Percentiles rank a stretch among this genome's conserved stretches.
These are phyloP conservation scores for Macrosoma leucophasiata DNA, from an alignment of 2,888 invertebrate species.

Conservation along the genomic window DNA sequence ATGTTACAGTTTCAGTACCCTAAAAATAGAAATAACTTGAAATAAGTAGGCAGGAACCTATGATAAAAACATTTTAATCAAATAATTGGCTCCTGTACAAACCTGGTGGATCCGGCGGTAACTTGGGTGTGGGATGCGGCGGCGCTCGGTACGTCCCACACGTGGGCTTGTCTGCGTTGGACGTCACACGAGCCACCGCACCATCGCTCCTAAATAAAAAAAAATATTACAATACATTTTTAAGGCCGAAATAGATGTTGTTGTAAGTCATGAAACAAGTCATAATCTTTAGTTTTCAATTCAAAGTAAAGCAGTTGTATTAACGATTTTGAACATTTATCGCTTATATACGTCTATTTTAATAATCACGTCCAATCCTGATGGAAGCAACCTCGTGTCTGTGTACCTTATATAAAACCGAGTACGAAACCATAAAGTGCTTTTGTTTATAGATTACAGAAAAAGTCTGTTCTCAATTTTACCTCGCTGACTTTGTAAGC, in stretches of 20 bases:
- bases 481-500: too few species aligned
- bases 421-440: too few species aligned
- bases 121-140: slow-evolving; percentile 57
- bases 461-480: too few species aligned
- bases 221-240: too few species aligned
- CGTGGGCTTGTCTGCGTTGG: slow-evolving; percentile 53
- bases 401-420: too few species aligned
- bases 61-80: not conserved
- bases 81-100: slow-evolving; percentile 7
- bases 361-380: too few species aligned
- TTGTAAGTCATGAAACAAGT: not conserved
- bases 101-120: slow-evolving; percentile 69
- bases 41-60: too few species aligned
- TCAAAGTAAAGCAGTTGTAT: not conserved
- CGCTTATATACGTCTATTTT: too few species aligned
- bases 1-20: too few species aligned
- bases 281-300: not conserved
- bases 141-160: slow-evolving; percentile 66
- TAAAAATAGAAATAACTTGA: too few species aligned
- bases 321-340: slow-evolving; percentile 26
- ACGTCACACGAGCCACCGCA: slow-evolving; percentile 50
- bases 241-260: slow-evolving; percentile 1
- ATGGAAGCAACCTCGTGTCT: too few species aligned
- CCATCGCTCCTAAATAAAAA: slow-evolving; percentile 44
- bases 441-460: too few species aligned